Evolutionary conservation across 1,140 invertebrate species (phyloP).

Genomic region (Acarapis woodi): DNA sequence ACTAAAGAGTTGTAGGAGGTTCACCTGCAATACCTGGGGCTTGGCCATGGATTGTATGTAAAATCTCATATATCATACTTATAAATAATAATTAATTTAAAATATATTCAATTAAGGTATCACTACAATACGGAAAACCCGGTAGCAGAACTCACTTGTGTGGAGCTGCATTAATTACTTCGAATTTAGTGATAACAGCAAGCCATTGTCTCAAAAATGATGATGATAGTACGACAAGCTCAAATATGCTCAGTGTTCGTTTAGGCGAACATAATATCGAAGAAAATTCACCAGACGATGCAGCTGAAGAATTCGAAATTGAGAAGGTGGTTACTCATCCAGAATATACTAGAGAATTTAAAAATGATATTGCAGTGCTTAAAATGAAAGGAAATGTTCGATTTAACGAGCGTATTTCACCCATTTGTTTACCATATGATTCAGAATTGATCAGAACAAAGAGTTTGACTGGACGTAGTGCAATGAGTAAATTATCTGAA

Average conservation of each 20-base stretch:
- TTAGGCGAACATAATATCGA: neutral
- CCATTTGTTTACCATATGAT: slow-evolving; percentile 51
- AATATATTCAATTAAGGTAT: no score
- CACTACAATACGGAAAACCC: no score
- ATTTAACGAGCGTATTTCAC: slow-evolving; percentile 58
- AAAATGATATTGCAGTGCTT: neutral
- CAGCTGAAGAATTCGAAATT: no score
- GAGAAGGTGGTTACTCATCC: no score
- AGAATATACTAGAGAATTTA: neutral
- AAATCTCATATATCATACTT: neutral
- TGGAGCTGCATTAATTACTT: no score
- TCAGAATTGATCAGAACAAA: slow-evolving; percentile 6
- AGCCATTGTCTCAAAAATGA: neutral
- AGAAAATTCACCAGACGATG: neutral
- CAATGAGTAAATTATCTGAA: no score
- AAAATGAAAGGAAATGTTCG: slow-evolving; percentile 24
- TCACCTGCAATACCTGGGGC: slow-evolving; percentile 7
- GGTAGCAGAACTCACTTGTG: no score
- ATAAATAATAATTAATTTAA: neutral
- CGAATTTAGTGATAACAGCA: neutral
- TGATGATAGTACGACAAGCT: neutral
- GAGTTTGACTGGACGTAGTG: slow-evolving; percentile 11
- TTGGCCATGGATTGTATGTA: slow-evolving; percentile 12
- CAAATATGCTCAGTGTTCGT: neutral
- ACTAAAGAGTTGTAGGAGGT: slow-evolving; percentile 11